Conservation (phyloP, 2,113 vertebrate genomes). For the Psittacula cyanocephala region DNA sequence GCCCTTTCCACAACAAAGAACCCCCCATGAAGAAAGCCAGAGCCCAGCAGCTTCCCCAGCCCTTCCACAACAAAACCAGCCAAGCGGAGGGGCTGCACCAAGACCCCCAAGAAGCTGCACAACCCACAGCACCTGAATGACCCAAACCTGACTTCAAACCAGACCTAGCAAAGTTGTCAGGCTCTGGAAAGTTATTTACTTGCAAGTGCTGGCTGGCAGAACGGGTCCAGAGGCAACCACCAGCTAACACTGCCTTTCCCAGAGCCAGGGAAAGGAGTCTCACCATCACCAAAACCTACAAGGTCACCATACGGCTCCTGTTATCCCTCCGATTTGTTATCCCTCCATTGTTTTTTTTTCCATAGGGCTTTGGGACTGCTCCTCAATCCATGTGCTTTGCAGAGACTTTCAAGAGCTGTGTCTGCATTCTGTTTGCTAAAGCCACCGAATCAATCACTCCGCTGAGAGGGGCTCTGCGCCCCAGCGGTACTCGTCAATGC, state of each 20-base stretch:
- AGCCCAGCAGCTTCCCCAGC: conserved; percentile 4
- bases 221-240: not conserved
- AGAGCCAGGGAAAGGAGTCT: not conserved
- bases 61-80: not conserved
- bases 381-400: not conserved
- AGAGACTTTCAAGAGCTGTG: not conserved
- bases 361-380: not conserved
- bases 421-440: not conserved
- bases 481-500: not conserved
- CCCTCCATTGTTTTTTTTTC: not conserved
- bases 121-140: not conserved
- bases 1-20: conserved; percentile 40
- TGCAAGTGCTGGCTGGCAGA: not conserved
- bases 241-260: not conserved
- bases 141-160: not conserved
- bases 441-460: not conserved
- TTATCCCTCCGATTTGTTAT: not conserved
- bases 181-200: not conserved
- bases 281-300: not conserved
- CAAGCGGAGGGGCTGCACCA: rapidly evolving
- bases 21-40: not conserved
- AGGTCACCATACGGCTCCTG: not conserved
- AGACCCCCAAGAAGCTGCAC: not conserved
- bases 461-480: not conserved
- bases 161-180: not conserved